Evolutionary conservation across 2,888 invertebrate genomes (phyloP), one percentile per base, ranked within the genome.

Genomic region (Hanleya hanleyi): DNA sequence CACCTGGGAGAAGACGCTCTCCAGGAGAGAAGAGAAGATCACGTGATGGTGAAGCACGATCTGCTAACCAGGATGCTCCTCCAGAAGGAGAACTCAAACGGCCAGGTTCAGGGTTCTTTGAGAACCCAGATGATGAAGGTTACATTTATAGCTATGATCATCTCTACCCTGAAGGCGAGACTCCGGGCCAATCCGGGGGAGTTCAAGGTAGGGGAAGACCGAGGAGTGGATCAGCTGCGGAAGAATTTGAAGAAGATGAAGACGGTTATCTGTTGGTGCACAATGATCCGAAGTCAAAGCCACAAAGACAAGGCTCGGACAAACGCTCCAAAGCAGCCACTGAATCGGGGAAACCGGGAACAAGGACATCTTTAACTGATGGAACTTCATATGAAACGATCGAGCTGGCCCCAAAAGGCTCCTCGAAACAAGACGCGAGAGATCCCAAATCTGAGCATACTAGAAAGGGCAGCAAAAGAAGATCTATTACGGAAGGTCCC

Each of bases 41-140:
- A 26, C 51, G 51, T 51, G 9, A 9, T 22, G 12, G 6, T 7
- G 62, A 62, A 22, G 12, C 47, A 15, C 12, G 12, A 12, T n/a
- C 47, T n/a, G 47, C 47, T 41, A 62, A 62, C 62, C 7, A 7
- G 5, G 36, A 62, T 12, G 62, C 62, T 7, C 62, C 62, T 12
- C 32, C 32, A 12, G 62, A 62, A 32, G 62, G 62, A 12, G 22
- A 62, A 22, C 62, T 62, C 12, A 77, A 73, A 12, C 49, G 76
- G 18, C 70, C 73, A 35, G 62, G 69, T 12, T 77, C 77, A 2
- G 81, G 78, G 12, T 26, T 77, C 1, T 81, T 80, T 75, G 81
- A 79, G 29, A 82, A 81, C 49, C 79, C 81, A 22, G 82, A 82
- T 50, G 75, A 77, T 26, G 83, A 82, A 51, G 80, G 82, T n/a